Evolutionary conservation across 2,797 vertebrate species (phyloP).

Genomic region (Mastacembelus armatus): DNA sequence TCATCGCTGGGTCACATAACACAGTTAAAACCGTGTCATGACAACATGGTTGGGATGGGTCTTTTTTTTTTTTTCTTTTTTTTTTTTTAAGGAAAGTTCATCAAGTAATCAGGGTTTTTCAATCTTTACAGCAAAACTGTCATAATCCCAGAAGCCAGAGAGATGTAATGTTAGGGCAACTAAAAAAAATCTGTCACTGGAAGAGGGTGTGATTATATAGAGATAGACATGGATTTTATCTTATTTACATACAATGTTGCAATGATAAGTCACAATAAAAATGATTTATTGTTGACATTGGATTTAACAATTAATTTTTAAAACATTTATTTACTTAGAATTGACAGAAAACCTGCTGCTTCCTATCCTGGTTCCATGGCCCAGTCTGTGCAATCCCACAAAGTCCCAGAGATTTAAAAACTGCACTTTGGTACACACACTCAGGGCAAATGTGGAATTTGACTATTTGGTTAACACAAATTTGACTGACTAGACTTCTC

Average conservation of each 20-base stretch:
- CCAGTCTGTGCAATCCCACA: too few relatives aligned
- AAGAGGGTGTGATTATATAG: background rate
- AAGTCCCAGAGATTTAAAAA: slow-evolving; percentile 17
- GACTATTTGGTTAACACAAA: slow-evolving; percentile 1
- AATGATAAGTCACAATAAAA: background rate
- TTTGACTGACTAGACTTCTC: slow-evolving; percentile 9
- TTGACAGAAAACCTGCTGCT: background rate
- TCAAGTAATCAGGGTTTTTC: slow-evolving; percentile 22
- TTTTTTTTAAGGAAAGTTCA: too few relatives aligned
- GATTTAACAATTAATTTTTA: background rate
- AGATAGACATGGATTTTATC: background rate
- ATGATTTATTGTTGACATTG: too few relatives aligned
- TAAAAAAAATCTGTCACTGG: background rate
- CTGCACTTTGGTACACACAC: slow-evolving; percentile 7
- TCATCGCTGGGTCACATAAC: slow-evolving; percentile 51
- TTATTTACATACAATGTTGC: background rate
- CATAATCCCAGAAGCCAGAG: background rate
- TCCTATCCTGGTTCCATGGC: too few relatives aligned
- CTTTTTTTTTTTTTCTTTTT: too few relatives aligned
- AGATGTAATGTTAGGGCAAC: background rate
- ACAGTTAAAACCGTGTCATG: slow-evolving; percentile 23
- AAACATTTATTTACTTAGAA: background rate
- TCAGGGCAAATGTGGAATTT: background rate
- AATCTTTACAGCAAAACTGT: slow-evolving; percentile 3
- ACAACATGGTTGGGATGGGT: background rate